Evolutionary conservation across 92 coral and sea anemone genomes (phyloP).

Genomic region (Pocillopora meandrina): DNA sequence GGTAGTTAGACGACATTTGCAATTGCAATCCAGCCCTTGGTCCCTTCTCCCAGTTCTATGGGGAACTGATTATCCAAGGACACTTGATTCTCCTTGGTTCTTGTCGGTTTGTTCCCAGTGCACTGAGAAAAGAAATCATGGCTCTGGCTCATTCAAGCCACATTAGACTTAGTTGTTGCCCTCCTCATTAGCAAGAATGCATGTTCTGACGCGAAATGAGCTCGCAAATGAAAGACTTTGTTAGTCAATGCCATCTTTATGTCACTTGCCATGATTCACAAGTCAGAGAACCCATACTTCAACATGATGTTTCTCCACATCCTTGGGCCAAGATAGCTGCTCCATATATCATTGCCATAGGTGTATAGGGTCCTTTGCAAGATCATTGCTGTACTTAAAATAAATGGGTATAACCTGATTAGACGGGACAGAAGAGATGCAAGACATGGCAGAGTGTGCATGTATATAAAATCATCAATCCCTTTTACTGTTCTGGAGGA

Average conservation of each 20-base stretch:
- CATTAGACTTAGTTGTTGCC: slow-evolving; percentile 3
- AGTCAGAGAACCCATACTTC: slow-evolving; percentile 20
- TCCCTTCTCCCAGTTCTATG: slow-evolving; percentile 12
- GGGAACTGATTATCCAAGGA: background rate
- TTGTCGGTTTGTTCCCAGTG: background rate
- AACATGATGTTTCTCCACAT: slow-evolving; percentile 1
- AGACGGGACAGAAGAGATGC: too few relatives aligned
- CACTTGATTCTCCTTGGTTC: background rate
- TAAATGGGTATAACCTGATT: too few relatives aligned
- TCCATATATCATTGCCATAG: too few relatives aligned
- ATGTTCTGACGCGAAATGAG: slow-evolving; percentile 12
- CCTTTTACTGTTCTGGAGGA: too few relatives aligned
- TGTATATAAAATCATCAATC: too few relatives aligned
- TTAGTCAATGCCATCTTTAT: background rate
- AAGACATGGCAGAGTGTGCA: too few relatives aligned
- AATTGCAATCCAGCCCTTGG: background rate
- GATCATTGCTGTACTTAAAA: too few relatives aligned
- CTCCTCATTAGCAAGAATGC: background rate
- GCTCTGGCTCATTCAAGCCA: background rate
- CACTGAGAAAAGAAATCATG: slow-evolving; percentile 1
- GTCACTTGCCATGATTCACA: background rate
- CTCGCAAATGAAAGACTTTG: background rate
- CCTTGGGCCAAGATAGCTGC: too few relatives aligned
- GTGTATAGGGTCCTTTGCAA: too few relatives aligned
- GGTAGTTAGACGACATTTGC: background rate